Evolutionary conservation across 2,113 vertebrate species (phyloP), one percentile per base, ranked within the genome.

Genomic region (Tichodroma muraria): DNA sequence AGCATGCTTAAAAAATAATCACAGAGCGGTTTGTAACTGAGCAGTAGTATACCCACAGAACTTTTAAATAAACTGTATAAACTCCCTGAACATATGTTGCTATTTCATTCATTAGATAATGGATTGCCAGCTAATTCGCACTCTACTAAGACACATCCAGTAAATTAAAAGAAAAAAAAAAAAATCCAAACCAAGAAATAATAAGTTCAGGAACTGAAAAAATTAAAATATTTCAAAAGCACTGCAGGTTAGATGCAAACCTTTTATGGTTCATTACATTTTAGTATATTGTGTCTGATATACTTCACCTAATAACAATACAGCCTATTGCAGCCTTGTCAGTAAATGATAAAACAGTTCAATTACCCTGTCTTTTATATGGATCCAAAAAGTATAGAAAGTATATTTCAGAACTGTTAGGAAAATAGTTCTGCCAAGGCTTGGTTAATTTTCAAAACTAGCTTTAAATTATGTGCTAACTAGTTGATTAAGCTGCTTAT

Each of bases 201-300:
- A 94, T 85, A 40, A 95, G 90, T 89, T 95, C 95, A 63, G 40
- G 50, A 82, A 82, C 23, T 69, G 69, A 75, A 95, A 96, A 96
- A 96, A 94, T 38, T 82, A 35, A 95, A 96, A 86, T 95, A 91
- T 68, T 76, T 93, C 56, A 71, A 86, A 84, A 94, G 15, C n/a
- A 80, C 57, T 94, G 59, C 79, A 85, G 64, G 81, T 92, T 97
- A 90, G 94, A 95, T 94, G 87, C 88, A 91, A 96, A 93, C 91
- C 15, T 94, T 96, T 89, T 96, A 95, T 95, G 80, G 84, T 94
- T 97, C 93, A 95, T 97, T 97, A 80, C 63, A 18, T 97, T 96
- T 97, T 96, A 95, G 88, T 96, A 81, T 94, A 91, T 96, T 96
- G 80, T 95, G 54, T 96, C 86, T 93, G 68, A 85, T 94, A 92